Conservation (phyloP, 2,113 vertebrate species). For the Indicator indicator region DNA sequence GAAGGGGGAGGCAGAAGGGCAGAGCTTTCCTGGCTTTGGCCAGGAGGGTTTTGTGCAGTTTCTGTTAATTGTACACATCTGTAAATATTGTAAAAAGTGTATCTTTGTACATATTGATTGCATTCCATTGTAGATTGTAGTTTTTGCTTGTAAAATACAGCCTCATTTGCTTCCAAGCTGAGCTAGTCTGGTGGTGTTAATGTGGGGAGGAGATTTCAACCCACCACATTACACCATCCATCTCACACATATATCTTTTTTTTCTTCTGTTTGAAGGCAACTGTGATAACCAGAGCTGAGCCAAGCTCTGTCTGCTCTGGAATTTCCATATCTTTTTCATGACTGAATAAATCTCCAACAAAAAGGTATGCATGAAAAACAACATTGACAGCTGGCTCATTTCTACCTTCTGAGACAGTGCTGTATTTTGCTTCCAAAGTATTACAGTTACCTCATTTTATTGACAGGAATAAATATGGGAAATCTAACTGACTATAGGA, state of each 20-base stretch:
- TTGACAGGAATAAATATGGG: neutral
- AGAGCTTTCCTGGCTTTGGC: too few relatives aligned
- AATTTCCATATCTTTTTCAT: neutral
- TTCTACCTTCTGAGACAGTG: neutral
- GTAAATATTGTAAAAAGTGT: too few relatives aligned
- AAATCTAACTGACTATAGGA: neutral
- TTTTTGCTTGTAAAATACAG: too few relatives aligned
- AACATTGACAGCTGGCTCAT: neutral
- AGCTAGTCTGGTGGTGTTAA: too few relatives aligned
- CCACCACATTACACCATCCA: neutral
- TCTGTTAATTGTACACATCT: too few relatives aligned
- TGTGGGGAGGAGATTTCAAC: too few relatives aligned
- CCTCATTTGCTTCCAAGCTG: too few relatives aligned
- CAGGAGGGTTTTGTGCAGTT: too few relatives aligned
- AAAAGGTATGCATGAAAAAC: neutral
- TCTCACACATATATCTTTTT: neutral
- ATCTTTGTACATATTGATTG: too few relatives aligned
- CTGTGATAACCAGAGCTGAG: neutral
- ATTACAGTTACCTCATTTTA: neutral
- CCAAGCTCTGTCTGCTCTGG: neutral
- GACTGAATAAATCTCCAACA: neutral
- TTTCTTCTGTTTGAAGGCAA: neutral
- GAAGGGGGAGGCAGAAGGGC: too few relatives aligned
- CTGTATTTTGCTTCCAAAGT: neutral
- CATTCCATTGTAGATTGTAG: too few relatives aligned